Evolutionary conservation across 2,888 invertebrate genomes (phyloP).

Genomic region (Acrobasis consociella): DNA sequence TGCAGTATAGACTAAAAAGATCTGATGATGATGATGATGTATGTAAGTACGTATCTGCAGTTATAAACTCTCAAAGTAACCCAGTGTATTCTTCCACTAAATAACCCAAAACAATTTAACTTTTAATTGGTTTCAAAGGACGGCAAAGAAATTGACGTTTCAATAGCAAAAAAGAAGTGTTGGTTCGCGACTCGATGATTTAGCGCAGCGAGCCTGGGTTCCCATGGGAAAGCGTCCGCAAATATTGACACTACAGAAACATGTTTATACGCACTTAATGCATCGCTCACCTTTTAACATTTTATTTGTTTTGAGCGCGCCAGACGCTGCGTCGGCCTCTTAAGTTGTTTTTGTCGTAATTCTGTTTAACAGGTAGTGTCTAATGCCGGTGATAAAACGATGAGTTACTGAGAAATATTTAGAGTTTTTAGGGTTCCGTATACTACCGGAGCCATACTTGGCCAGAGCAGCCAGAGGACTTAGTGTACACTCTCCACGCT

Average conservation of each 20-base stretch:
- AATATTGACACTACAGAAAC: constrained; percentile 81
- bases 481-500: too few species aligned
- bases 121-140: background rate
- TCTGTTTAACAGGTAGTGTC: constrained; percentile 74
- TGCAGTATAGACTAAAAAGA: too few species aligned
- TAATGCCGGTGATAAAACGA: constrained; percentile 63
- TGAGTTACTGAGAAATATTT: constrained; percentile 39
- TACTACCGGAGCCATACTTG: too few species aligned
- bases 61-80: too few species aligned
- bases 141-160: constrained; percentile 73
- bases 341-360: constrained; percentile 74
- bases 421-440: too few species aligned
- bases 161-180: constrained; percentile 72
- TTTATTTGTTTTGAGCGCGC: constrained; percentile 75
- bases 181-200: constrained; percentile 49
- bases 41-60: too few species aligned
- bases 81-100: too few species aligned
- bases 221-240: constrained; percentile 79
- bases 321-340: constrained; percentile 76
- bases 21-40: too few species aligned
- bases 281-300: constrained; percentile 79
- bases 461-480: too few species aligned
- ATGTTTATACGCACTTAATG: constrained; percentile 83
- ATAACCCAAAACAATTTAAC: background rate
- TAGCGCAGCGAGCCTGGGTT: constrained; percentile 64